phyloP scores from a whole-genome alignment of 2,888 invertebrate genomes.

The Tethea ocularis region DNA sequence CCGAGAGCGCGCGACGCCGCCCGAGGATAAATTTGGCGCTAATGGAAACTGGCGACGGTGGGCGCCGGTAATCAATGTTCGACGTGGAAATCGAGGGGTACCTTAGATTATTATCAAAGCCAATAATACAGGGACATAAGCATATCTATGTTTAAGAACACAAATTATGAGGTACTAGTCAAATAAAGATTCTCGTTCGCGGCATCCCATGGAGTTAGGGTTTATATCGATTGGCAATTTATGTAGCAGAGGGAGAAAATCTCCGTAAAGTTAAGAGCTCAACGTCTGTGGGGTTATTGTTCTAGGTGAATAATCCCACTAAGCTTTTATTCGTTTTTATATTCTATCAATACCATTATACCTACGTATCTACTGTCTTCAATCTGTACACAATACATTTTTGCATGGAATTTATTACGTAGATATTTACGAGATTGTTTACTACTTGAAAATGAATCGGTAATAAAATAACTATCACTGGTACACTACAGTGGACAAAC shows the following conservation, averaged over 20 bases:
- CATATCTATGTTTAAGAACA: constrained; percentile 20
- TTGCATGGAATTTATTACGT: neutral
- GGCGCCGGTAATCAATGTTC: constrained; percentile 79
- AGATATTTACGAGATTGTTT: no score
- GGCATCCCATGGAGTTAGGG: neutral
- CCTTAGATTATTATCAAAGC: constrained; percentile 51
- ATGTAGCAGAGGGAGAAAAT: constrained; percentile 2
- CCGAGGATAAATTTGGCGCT: constrained; percentile 83
- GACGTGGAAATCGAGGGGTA: constrained; percentile 68
- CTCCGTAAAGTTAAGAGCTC: constrained; percentile 5
- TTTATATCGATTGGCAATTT: constrained; percentile 7
- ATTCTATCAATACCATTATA: neutral
- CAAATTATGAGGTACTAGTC: constrained; percentile 16
- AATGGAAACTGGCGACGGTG: constrained; percentile 74
- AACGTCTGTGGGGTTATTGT: neutral
- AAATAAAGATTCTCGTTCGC: neutral
- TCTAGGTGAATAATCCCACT: constrained; percentile 5
- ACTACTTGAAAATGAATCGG: no score
- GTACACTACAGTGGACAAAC: no score
- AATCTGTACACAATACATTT: neutral
- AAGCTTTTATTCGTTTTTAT: neutral
- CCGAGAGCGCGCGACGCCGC: constrained; percentile 69
- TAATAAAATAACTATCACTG: no score
- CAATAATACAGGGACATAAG: constrained; percentile 29
- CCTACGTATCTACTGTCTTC: neutral